Evolutionary conservation across 2,797 vertebrate species (phyloP), one percentile per base, ranked within the genome.

Genomic region (Enteromius afrohamiltoni): DNA sequence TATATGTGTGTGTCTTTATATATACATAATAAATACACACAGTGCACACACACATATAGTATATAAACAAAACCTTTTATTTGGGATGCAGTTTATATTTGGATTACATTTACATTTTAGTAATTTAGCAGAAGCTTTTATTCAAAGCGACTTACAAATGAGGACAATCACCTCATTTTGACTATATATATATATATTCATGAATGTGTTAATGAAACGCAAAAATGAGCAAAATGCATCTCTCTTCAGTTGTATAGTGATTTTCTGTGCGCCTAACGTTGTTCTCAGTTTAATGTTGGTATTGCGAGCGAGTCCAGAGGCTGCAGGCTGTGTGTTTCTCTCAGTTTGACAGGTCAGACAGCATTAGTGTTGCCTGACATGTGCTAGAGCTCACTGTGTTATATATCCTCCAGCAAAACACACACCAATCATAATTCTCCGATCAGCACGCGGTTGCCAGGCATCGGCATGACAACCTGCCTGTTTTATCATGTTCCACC

Each of bases 321-420:
- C n/a, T 76, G 51, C 23, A 16, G 21, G 1, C 31, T 55, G 73
- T 76, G 73, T 37, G 51, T 58, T 55, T 58, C 49, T 58, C 49
- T 75, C 47, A n/a, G 49, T 75, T 37, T 75, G 73, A 55, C 42
- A 40, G 40, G 75, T n/a, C 49, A 77, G 14, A 60, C 34, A 31
- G 65, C 37, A 9, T 62, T 71, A 75, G 64, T 49, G 49, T 77
- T 60, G 3, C n/a, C 23, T 70, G 49, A 45, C 65, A 60, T 74
- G 45, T 62, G 79, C 37, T 71, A 45, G 40, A 71, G 17, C 49
- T 73, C 67, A 26, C 31, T 31, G 69, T 73, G 77, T 17, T 37
- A 42, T 13, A 65, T 17, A 55, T 76, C 21, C 51, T 80, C 29
- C 53, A 34, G 60, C 14, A 31, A 49, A 67, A 71, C 67, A 70